Conservation (phyloP, 2,888 invertebrate species). For the Cenopis cana region DNA sequence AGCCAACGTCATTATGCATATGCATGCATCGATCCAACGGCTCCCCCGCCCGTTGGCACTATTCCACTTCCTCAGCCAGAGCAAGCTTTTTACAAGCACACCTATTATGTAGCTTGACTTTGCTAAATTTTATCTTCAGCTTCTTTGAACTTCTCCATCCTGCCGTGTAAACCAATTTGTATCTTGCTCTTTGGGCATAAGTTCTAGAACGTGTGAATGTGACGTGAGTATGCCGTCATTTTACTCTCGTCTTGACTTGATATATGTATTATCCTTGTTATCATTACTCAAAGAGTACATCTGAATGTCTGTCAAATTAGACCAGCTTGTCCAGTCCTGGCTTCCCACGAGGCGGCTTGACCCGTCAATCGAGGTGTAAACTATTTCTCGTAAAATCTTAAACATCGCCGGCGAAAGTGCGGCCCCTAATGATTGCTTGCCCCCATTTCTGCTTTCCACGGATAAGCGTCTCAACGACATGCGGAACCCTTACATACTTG, state of each 20-base stretch:
- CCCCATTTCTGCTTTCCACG: constrained; percentile 29
- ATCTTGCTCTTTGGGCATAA: constrained; percentile 10
- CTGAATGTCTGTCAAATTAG: no score
- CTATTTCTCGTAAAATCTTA: constrained; percentile 39
- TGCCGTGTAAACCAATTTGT: constrained; percentile 5
- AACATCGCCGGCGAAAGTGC: constrained; percentile 38
- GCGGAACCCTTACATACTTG: background rate
- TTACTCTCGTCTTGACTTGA: no score
- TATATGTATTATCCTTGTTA: no score
- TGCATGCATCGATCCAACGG: constrained; percentile 10
- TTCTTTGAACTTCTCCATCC: constrained; percentile 3
- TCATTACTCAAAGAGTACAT: no score
- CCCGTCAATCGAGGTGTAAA: constrained; percentile 29
- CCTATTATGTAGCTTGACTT: constrained; percentile 32
- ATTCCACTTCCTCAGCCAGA: constrained; percentile 20
- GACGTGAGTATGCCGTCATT: constrained; percentile 16
- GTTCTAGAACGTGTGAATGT: constrained; percentile 4
- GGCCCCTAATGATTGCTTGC: constrained; percentile 42
- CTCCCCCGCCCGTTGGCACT: constrained; percentile 20
- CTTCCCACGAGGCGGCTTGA: no score
- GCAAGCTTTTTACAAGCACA: constrained; percentile 22
- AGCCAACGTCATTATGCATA: constrained; percentile 15
- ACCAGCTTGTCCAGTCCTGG: no score
- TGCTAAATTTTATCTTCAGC: constrained; percentile 25
- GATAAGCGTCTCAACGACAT: constrained; percentile 12